Evolutionary conservation across 2,113 vertebrate genomes (phyloP), one percentile per base, ranked within the genome.

Genomic region (Grallaria varia): DNA sequence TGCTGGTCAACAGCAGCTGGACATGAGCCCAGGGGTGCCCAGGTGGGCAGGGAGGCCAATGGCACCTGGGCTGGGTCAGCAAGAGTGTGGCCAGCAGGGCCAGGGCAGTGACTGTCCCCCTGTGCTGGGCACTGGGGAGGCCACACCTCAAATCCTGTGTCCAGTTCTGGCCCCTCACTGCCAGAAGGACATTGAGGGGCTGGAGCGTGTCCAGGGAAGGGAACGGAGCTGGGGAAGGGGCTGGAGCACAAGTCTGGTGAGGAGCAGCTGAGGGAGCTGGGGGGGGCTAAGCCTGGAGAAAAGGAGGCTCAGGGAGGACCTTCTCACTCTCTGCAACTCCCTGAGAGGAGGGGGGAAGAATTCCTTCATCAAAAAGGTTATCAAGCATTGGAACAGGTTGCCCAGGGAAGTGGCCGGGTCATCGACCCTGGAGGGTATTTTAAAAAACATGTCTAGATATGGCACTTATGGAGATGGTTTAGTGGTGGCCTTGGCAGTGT

Each of bases 371-470:
- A 1, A 28, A 72, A 45, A 20, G 8, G 7, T 64, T 39, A 4
- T 16, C 6, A n/a, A 21, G 5, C 8, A 14, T 1, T 52, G 44
- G 66, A 56, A 44, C 8, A 31, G 52, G 66, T 28, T 85, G 28
- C 21, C 28, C 5, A 52, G 28, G 8, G 44, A 44, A 45, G 6
- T 21, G 10, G 24, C 18, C 25, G 35, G 23, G 59, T 24, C 35
- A 60, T 39, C 6, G 7, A 60, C 59, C 8, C 27, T 44, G 37
- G 10, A 50, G 4, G 10, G 25, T n/a, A n/a, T 27, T 60, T 53
- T 19, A 73, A 56, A 20, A 85, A 53, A 6, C 37, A 13, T 1
- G 0, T 45, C 44, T 31, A 27, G 59, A n/a, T 0, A 3, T 52
- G 25, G 23, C 0, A 1, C 23, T 72, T 56, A 39, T 13, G 11